Conservation (phyloP, 2,888 invertebrate species). For the Drosophila buzzatii region DNA sequence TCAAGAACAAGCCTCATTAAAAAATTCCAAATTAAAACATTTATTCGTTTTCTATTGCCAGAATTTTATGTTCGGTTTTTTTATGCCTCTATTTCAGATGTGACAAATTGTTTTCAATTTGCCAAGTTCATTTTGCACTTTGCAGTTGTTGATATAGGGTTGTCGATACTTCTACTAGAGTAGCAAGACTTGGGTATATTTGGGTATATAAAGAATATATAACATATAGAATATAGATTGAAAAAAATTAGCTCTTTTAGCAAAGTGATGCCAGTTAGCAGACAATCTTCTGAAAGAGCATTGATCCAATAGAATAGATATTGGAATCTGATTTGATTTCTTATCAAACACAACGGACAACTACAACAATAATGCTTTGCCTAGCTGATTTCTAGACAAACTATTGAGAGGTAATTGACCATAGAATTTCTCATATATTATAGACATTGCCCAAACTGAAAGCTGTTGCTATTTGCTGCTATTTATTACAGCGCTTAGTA, state of each 20-base stretch:
- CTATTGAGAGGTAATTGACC: background rate
- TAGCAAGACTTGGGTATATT: background rate
- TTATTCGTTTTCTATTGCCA: conserved; percentile 1
- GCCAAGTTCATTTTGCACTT: background rate
- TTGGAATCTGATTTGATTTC: too few relatives aligned
- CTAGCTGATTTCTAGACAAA: background rate
- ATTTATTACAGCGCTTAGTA: background rate
- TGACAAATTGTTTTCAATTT: conserved; percentile 9
- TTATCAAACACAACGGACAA: background rate
- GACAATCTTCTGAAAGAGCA: too few relatives aligned
- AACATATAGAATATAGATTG: too few relatives aligned
- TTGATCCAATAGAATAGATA: too few relatives aligned
- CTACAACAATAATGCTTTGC: background rate
- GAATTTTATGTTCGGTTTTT: background rate
- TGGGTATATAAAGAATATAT: background rate
- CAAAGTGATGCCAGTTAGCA: too few relatives aligned
- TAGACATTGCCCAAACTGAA: background rate
- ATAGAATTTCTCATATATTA: background rate
- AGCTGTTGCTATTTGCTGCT: background rate
- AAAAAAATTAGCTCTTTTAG: too few relatives aligned
- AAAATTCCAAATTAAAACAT: conserved; percentile 1
- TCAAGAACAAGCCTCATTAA: conserved; percentile 4
- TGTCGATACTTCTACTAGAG: background rate
- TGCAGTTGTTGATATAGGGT: background rate
- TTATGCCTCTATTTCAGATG: conserved; percentile 6